These are phyloP conservation scores for Monarcha castaneiventris DNA, from an alignment of 2,113 vertebrate species.

Conservation along the genomic window DNA sequence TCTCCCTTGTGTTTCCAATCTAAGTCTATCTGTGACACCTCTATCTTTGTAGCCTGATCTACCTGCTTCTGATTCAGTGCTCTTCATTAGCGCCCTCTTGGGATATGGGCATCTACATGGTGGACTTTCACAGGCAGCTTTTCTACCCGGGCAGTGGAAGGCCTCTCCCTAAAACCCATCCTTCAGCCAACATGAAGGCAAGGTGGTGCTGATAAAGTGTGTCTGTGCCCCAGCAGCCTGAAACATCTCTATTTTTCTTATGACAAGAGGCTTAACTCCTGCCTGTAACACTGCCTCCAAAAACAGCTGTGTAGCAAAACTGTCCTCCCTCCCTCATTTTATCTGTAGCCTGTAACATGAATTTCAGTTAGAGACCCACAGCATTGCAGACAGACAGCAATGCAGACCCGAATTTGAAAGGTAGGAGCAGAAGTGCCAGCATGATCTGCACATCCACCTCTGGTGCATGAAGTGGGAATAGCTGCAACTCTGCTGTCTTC, in stretches of 20 bases:
- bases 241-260: background rate
- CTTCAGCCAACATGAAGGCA: background rate
- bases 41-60: no score
- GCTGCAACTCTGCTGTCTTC: background rate
- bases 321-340: background rate
- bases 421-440: background rate
- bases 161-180: background rate
- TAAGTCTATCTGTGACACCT: no score
- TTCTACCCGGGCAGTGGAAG: background rate
- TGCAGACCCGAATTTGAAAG: fast-evolving
- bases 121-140: no score
- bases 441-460: fast-evolving
- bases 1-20: no score
- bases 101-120: no score
- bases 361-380: background rate
- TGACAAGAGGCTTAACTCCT: background rate
- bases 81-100: no score
- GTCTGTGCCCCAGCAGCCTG: background rate
- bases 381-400: background rate
- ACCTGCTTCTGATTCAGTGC: no score
- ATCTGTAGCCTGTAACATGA: background rate
- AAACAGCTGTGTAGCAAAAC: background rate
- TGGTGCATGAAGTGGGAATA: background rate
- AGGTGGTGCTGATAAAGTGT: background rate
- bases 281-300: background rate